Evolutionary conservation across 53 echinoderm and acorn worm species (phyloP), one percentile per base, ranked within the genome.

Genomic region (Paracentrotus lividus): DNA sequence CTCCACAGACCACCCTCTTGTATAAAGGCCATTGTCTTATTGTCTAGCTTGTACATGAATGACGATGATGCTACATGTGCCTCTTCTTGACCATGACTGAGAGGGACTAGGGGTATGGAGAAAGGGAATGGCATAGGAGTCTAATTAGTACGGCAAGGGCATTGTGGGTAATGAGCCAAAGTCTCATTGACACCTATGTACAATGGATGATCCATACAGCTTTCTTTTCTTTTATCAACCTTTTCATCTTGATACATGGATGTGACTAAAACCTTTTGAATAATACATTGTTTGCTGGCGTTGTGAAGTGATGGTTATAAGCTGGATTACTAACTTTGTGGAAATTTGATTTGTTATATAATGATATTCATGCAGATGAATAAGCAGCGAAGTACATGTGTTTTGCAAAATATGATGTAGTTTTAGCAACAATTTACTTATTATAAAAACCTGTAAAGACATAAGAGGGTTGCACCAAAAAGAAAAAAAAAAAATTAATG

Each of bases 131-230:
- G 69, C 90, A 90, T 69, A 51, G 49, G 72, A 61, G 90, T 72
- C 69, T 90, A 90, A 90, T 90, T 90, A 75, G 40, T 31, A 13
- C 13, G 32, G 90, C 90, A 90, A 90, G 89, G 66, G 89, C 89
- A 61, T 20, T 12, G 13, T 64, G 60, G 86, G 86, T 53, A 55
- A 56, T 47, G 54, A 36, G 86, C 86, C 86, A 86, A 86, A 15
- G 31, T 34, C 16, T 56, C 54, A 86, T 86, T 56, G 86, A 86
- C 47, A 55, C 23, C n/a, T n/a, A n/a, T n/a, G n/a, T n/a, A n/a
- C n/a, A n/a, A 42, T 16, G 21, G 10, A 9, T 45, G 45, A 49
- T 81, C 81, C 7, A 27, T 27, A n/a, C 81, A 26, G n/a, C 47
- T 81, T 81, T 81, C 49, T 81, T 45, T 81, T 26, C 13, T n/a